A percentile compares a stretch with the other conserved stretches of the same genome.
Evolutionary conservation across 2,797 vertebrate genomes (phyloP).

Genomic region (Hydrocynus forskahlii): DNA sequence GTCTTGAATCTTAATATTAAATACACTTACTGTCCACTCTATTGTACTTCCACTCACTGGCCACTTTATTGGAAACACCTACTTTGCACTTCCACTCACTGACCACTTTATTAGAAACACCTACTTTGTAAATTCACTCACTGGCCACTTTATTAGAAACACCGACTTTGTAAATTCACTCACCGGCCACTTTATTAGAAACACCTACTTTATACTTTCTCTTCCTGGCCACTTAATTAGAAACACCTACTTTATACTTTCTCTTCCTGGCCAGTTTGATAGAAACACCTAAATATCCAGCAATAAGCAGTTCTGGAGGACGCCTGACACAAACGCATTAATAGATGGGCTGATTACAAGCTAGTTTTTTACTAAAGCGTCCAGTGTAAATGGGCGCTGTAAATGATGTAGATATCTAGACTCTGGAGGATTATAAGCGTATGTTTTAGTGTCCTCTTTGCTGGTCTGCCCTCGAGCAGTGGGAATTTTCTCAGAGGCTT

Average conservation of each 20-base stretch:
- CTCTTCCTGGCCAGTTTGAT: neutral
- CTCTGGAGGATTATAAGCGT: neutral
- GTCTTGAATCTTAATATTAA: neutral
- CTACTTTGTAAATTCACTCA: no score
- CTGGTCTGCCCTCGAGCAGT: neutral
- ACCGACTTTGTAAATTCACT: no score
- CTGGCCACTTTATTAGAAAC: no score
- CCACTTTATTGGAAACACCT: no score
- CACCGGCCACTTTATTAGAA: no score
- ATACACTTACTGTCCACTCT: neutral
- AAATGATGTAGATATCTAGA: neutral
- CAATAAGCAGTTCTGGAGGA: no score
- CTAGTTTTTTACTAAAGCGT: neutral
- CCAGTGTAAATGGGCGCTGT: neutral
- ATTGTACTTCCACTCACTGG: no score
- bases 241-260: neutral
- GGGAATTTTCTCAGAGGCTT: slow-evolving; percentile 20
- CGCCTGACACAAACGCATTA: no score
- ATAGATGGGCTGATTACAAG: neutral
- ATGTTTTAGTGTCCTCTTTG: slow-evolving; percentile 5
- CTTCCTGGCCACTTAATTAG: neutral
- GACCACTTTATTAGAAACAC: no score
- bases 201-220: no score
- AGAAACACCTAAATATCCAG: no score
- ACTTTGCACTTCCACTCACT: no score